Conservation (phyloP, 2,797 vertebrate genomes). For the Hyperoplus immaculatus region DNA sequence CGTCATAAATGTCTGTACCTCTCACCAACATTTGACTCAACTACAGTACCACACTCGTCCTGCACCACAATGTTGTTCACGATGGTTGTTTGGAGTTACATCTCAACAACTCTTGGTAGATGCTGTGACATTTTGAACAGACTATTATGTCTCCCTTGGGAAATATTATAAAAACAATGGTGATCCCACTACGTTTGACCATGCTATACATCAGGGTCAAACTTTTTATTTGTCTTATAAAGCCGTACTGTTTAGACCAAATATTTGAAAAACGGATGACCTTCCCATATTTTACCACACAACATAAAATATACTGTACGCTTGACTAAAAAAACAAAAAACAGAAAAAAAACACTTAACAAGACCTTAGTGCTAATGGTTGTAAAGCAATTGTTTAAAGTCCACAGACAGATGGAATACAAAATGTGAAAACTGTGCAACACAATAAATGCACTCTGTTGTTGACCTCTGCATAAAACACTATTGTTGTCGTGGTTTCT, state of each 20-base stretch:
- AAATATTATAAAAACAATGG: neutral
- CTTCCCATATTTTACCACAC: no score
- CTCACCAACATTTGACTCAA: no score
- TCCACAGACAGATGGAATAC: neutral
- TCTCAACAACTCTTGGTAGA: neutral
- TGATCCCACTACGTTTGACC: neutral
- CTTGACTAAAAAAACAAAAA: neutral
- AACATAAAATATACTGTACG: no score
- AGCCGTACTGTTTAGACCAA: neutral
- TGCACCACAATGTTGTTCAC: neutral
- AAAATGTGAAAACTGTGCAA: neutral
- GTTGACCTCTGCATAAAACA: neutral
- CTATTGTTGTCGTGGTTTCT: conserved; percentile 28
- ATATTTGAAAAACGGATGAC: neutral
- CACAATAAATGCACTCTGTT: neutral
- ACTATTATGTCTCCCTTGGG: neutral
- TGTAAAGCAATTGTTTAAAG: neutral
- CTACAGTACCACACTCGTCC: no score
- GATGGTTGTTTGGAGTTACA: neutral
- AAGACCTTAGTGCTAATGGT: no score
- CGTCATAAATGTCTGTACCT: no score
- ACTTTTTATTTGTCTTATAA: neutral
- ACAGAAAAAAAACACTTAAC: neutral
- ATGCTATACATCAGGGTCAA: neutral
- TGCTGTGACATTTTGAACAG: neutral